Conservation (phyloP, 2,888 invertebrate species). For the Athrips mouffetella region DNA sequence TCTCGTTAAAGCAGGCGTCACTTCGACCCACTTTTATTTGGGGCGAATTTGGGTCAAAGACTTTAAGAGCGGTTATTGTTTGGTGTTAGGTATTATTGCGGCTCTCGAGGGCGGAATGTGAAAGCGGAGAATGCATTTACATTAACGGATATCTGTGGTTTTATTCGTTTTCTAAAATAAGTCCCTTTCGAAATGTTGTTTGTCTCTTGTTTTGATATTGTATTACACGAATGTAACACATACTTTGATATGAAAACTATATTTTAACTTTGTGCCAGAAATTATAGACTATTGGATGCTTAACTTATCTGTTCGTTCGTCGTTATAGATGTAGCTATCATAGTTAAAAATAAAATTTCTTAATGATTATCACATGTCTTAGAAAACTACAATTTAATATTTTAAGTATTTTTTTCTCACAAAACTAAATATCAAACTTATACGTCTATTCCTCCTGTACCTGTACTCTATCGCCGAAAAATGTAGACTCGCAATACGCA, state of each 20-base stretch:
- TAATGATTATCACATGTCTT: too few species aligned
- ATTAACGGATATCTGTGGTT: conserved; percentile 11
- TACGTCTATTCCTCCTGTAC: conserved; percentile 24
- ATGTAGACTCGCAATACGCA: conserved; percentile 52
- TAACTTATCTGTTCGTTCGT: too few species aligned
- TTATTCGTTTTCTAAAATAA: conserved; percentile 1
- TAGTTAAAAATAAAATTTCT: too few species aligned
- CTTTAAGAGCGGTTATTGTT: conserved; percentile 45
- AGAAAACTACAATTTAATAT: too few species aligned
- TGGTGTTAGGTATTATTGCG: conserved; percentile 30
- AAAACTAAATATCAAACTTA: too few species aligned
- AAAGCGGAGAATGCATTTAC: conserved; percentile 25
- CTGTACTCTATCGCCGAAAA: conserved; percentile 61
- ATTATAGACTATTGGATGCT: too few species aligned
- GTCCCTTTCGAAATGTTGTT: neutral
- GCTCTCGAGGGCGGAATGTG: conserved; percentile 19
- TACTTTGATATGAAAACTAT: too few species aligned
- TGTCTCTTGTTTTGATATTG: too few species aligned
- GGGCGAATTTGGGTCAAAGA: conserved; percentile 57
- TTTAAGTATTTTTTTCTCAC: too few species aligned
- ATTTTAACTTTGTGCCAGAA: too few species aligned
- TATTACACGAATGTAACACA: too few species aligned
- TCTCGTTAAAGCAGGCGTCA: conserved; percentile 48
- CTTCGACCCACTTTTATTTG: conserved; percentile 42
- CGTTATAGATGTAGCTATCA: too few species aligned